Conservation (phyloP, 2,797 vertebrate species). For the Girardinus metallicus region DNA sequence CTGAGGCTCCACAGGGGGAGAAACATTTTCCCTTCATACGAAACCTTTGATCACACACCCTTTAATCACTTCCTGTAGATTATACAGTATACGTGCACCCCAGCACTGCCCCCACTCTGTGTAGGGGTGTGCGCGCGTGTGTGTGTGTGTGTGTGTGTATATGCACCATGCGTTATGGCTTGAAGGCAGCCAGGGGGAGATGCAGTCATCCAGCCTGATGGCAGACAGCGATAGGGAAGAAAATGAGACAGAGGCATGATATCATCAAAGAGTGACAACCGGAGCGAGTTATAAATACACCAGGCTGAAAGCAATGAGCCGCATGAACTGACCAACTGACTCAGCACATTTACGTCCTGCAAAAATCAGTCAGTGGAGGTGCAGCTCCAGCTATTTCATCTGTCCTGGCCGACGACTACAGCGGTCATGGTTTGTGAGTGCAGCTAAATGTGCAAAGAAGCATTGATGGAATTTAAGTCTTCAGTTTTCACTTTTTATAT, state of each 20-base stretch:
- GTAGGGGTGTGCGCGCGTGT: background rate
- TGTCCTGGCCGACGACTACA: background rate
- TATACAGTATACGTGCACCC: slow-evolving; percentile 70
- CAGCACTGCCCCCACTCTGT: slow-evolving; percentile 45
- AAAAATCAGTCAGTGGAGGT: slow-evolving; percentile 24
- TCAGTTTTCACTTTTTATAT: no score
- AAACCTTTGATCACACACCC: slow-evolving; percentile 69
- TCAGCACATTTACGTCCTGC: slow-evolving; percentile 23
- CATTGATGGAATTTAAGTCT: background rate
- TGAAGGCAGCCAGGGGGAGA: slow-evolving; percentile 46
- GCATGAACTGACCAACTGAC: slow-evolving; percentile 1
- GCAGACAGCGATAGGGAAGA: slow-evolving; percentile 64
- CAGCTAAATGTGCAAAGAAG: background rate
- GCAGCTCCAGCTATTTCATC: background rate
- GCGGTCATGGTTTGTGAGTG: background rate
- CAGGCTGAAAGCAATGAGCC: slow-evolving; percentile 18
- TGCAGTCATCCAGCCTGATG: slow-evolving; percentile 59
- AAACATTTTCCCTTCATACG: slow-evolving; percentile 61
- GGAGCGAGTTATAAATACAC: slow-evolving; percentile 30
- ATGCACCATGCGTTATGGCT: slow-evolving; percentile 25
- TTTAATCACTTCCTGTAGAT: slow-evolving; percentile 77
- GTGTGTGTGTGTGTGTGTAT: slow-evolving; percentile 22
- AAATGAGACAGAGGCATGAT: slow-evolving; percentile 58
- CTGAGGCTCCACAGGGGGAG: slow-evolving; percentile 43
- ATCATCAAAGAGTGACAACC: slow-evolving; percentile 50